Conservation (phyloP, 1,140 invertebrate species). For the Drosophila kikkawai region DNA sequence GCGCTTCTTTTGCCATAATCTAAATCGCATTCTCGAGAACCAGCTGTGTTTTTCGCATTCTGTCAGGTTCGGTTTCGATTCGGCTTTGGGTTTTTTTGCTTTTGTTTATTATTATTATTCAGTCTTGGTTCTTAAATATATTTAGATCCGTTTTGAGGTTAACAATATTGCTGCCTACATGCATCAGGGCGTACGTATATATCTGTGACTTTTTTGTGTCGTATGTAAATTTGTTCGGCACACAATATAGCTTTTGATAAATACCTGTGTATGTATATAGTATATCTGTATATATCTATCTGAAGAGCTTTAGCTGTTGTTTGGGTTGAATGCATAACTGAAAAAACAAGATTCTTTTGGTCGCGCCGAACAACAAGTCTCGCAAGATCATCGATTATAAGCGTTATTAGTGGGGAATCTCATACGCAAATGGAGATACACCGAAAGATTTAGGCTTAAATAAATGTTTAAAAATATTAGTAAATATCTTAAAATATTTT, state of each 20-base stretch:
- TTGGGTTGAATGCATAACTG: conserved; percentile 51
- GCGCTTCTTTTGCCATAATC: neutral
- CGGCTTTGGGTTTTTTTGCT: conserved; percentile 5
- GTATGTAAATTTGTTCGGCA: conserved; percentile 70
- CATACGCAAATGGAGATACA: conserved; percentile 25
- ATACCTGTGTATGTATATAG: neutral
- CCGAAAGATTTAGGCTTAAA: neutral
- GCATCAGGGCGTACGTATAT: neutral
- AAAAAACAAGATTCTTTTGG: conserved; percentile 72
- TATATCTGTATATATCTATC: neutral
- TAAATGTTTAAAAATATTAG: neutral
- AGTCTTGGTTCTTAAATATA: conserved; percentile 4
- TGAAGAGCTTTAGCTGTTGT: conserved; percentile 12
- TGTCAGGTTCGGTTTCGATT: conserved; percentile 6
- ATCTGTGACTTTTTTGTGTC: conserved; percentile 48
- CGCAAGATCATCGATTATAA: conserved; percentile 76
- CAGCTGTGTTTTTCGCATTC: conserved; percentile 35
- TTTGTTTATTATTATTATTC: conserved; percentile 14
- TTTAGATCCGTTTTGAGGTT: conserved; percentile 55
- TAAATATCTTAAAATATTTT: neutral
- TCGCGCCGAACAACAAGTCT: conserved; percentile 68
- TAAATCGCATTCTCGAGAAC: neutral
- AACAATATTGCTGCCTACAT: conserved; percentile 59
- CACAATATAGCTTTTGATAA: conserved; percentile 29
- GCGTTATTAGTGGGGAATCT: conserved; percentile 65